phyloP scores from a whole-genome alignment of 2,888 invertebrate genomes.

The Pseudococcus jackbeardsleyi region DNA sequence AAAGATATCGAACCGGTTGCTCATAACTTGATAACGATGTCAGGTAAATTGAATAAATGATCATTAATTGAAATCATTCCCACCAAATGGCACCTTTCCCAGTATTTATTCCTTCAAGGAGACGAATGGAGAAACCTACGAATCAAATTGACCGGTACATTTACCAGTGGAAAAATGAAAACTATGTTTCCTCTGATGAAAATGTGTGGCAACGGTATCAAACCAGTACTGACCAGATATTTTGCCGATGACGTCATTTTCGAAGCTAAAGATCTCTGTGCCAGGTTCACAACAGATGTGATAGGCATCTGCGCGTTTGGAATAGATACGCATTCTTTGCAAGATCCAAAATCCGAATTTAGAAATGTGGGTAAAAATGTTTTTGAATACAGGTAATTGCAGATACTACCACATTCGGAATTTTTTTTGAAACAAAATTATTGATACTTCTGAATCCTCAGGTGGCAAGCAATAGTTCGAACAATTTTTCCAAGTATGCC shows the following conservation, averaged over 20 bases:
- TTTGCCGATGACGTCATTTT: background rate
- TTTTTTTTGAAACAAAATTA: background rate
- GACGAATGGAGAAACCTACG: constrained; percentile 72
- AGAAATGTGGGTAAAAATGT: constrained; percentile 68
- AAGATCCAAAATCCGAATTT: constrained; percentile 70
- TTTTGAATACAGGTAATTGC: background rate
- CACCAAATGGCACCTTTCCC: background rate
- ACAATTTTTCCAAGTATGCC: background rate
- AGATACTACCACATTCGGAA: too few relatives aligned
- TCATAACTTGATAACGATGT: constrained; percentile 70
- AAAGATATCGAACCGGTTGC: constrained; percentile 69
- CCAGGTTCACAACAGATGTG: constrained; percentile 72
- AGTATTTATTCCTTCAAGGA: constrained; percentile 67
- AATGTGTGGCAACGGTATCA: constrained; percentile 68
- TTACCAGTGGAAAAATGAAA: constrained; percentile 73
- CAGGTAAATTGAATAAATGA: constrained; percentile 68
- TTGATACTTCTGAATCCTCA: background rate
- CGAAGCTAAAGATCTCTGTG: constrained; percentile 70
- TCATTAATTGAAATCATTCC: too few relatives aligned
- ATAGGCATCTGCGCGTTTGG: constrained; percentile 73
- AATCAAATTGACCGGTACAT: constrained; percentile 71
- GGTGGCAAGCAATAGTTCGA: background rate
- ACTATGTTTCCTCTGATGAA: constrained; percentile 71
- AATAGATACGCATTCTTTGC: constrained; percentile 71
- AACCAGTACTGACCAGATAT: constrained; percentile 9